Base-by-base conservation (phyloP, 2,888 invertebrate species). In the Yponomeuta evonymella region DNA sequence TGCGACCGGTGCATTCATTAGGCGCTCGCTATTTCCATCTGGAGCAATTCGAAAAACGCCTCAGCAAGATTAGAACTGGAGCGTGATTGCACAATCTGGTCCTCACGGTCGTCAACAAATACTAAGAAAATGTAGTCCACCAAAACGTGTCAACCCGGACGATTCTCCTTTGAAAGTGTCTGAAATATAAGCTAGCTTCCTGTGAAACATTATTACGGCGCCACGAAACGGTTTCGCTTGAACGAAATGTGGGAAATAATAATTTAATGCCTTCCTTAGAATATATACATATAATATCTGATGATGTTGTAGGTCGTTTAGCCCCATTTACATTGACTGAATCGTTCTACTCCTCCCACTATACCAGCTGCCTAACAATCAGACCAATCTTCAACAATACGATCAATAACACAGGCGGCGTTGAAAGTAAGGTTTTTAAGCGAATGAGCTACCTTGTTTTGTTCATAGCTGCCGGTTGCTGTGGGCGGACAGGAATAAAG, bases 1-100 rank as follows among this genome's bases (percentile, higher is more conserved):
- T 81, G 77, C 78, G 79, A 81, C 15, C 51, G 81, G 83, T 78
- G 79, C 79, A 80, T 83, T 85, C 85, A 84, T 88, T 87, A 84
- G 78, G 1, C 23, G 62, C 70, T 11, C 23, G 62, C 70, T 70
- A 70, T 70, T 43, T 70, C 48, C 72, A 70, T 70, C 69, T 33
- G 70, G 58, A 23, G 72, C 67, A 4, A 72, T 58, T 66, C 78
- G 81, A 79, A 83, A 83, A 82, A 81, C 78, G 78, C 76, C 81
- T 80, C 75, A 79, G 80, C 78, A 76, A 74, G 75, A 78, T 78
- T 76, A 81, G 78, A 80, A 78, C 76, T 65, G 43, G 11, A 58
- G 80, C 83, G 79, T 81, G 83, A 81, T 73, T 76, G 76, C 76
- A 75, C 75, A 75, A 77, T 78, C 12, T 58, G 51, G 12, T 15